phyloP scores from a whole-genome alignment of 1,140 invertebrate genomes.

The Drosophila takahashii region DNA sequence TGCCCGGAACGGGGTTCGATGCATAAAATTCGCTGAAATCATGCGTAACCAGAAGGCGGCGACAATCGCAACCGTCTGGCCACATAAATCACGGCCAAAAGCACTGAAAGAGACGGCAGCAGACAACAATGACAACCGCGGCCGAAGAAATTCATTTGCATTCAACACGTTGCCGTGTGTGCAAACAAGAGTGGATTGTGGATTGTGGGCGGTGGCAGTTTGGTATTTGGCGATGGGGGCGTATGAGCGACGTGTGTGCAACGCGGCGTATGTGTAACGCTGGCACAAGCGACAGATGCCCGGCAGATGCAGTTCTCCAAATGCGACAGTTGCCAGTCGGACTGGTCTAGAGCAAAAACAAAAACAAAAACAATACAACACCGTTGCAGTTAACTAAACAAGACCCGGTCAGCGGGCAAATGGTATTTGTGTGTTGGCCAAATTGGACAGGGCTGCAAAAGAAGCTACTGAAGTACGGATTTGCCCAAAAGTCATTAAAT shows the following conservation, averaged over 20 bases:
- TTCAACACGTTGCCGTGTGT: slow-evolving; percentile 73
- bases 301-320: slow-evolving; percentile 26
- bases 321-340: slow-evolving; percentile 37
- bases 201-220: neutral
- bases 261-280: slow-evolving; percentile 52
- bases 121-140: slow-evolving; percentile 42
- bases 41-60: slow-evolving; percentile 45
- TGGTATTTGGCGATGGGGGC: slow-evolving; percentile 16
- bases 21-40: slow-evolving; percentile 42
- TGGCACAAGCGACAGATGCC: slow-evolving; percentile 33
- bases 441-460: slow-evolving; percentile 30
- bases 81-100: slow-evolving; percentile 39
- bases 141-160: slow-evolving; percentile 76
- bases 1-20: slow-evolving; percentile 15
- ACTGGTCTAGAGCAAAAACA: slow-evolving; percentile 18
- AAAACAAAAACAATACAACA: slow-evolving; percentile 2
- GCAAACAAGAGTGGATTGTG: slow-evolving; percentile 40
- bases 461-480: neutral
- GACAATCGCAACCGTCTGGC: slow-evolving; percentile 39
- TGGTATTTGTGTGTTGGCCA: slow-evolving; percentile 20
- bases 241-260: slow-evolving; percentile 58
- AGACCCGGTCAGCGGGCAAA: slow-evolving; percentile 26
- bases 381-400: slow-evolving; percentile 65
- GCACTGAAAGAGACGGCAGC: neutral
- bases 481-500: neutral